Evolutionary conservation across 1,140 invertebrate species (phyloP).

Genomic region (Pseudomyrmex flavicornis): DNA sequence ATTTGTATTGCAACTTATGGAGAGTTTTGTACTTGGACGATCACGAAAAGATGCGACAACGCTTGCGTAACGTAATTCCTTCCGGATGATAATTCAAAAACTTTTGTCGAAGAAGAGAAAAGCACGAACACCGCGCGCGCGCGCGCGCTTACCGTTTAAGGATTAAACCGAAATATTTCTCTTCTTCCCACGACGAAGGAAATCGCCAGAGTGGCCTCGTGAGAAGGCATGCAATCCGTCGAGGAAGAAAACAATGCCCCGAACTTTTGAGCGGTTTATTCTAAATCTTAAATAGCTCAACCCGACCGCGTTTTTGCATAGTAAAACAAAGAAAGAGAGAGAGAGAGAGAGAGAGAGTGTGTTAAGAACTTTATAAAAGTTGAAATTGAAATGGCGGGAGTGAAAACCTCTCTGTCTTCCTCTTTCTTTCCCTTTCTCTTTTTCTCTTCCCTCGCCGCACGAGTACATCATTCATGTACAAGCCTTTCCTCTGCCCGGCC

Average conservation of each 20-base stretch:
- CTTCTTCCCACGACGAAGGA: too few relatives aligned
- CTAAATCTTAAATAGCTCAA: slow-evolving; percentile 41
- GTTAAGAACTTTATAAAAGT: slow-evolving; percentile 50
- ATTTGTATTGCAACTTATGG: neutral
- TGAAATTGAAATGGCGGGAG: slow-evolving; percentile 41
- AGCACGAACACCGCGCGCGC: neutral
- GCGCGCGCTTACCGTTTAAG: neutral
- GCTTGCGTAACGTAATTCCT: slow-evolving; percentile 12
- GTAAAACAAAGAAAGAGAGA: neutral
- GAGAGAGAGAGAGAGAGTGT: neutral
- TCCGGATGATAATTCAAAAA: slow-evolving; percentile 17
- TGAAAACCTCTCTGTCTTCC: neutral
- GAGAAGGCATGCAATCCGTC: neutral
- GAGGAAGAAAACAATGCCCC: slow-evolving; percentile 7
- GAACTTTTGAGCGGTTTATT: slow-evolving; percentile 49
- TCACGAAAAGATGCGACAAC: slow-evolving; percentile 19
- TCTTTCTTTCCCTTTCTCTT: neutral
- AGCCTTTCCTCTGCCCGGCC: neutral
- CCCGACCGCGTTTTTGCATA: too few relatives aligned
- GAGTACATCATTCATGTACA: neutral
- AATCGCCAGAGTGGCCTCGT: slow-evolving; percentile 1
- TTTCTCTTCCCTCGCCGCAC: neutral
- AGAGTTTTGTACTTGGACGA: slow-evolving; percentile 10
- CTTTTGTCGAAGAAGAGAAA: neutral
- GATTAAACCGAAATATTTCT: slow-evolving; percentile 31